Evolutionary conservation across 1,140 invertebrate species (phyloP).

Genomic region (Drosophila varians): DNA sequence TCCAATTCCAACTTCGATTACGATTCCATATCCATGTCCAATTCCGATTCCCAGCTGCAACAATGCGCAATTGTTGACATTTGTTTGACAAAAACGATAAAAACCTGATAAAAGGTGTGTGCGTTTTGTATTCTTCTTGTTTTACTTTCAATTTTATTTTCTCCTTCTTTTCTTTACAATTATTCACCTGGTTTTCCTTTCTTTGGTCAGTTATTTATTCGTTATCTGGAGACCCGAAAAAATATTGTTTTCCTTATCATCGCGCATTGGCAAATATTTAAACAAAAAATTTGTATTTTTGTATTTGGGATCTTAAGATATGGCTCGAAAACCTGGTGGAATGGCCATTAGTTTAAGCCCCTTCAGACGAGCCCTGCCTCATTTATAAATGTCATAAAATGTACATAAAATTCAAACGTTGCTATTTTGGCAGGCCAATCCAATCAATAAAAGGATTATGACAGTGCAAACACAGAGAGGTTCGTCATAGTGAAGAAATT

Average conservation of each 20-base stretch:
- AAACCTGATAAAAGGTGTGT: slow-evolving; percentile 55
- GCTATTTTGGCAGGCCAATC: slow-evolving; percentile 62
- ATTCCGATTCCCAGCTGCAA: slow-evolving; percentile 64
- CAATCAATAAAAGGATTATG: slow-evolving; percentile 80
- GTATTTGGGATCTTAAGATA: slow-evolving; percentile 10
- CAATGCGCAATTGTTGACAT: slow-evolving; percentile 79
- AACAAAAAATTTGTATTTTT: slow-evolving; percentile 19
- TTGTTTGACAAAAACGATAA: slow-evolving; percentile 76
- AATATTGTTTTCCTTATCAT: slow-evolving; percentile 55
- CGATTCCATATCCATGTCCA: background rate
- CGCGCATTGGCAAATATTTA: slow-evolving; percentile 76
- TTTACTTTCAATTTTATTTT: slow-evolving; percentile 61
- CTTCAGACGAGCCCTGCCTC: slow-evolving; percentile 33
- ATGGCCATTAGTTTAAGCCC: slow-evolving; percentile 76
- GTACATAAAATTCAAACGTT: slow-evolving; percentile 40
- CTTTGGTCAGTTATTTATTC: slow-evolving; percentile 60
- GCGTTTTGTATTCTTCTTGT: slow-evolving; percentile 42
- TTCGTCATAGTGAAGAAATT: slow-evolving; percentile 34
- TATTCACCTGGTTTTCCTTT: slow-evolving; percentile 48
- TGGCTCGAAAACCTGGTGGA: slow-evolving; percentile 39
- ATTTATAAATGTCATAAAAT: slow-evolving; percentile 66
- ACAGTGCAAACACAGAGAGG: slow-evolving; percentile 54
- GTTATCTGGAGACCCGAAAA: slow-evolving; percentile 45
- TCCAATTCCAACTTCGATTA: slow-evolving; percentile 8
- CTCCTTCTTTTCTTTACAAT: slow-evolving; percentile 25